Evolutionary conservation across 1,140 invertebrate species (phyloP), one percentile per base, ranked within the genome.

Genomic region (Bradynema listronoti): DNA sequence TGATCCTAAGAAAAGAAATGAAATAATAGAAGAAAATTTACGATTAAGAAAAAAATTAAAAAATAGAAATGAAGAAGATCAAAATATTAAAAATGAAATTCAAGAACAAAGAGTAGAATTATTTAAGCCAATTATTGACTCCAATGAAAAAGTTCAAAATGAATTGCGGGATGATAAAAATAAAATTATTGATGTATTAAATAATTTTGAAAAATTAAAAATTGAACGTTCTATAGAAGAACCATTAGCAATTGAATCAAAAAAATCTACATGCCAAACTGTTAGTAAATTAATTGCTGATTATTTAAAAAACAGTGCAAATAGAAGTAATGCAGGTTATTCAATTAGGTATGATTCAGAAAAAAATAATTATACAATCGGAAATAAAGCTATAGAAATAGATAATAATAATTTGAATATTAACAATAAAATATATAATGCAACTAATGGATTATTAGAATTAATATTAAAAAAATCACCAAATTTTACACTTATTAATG

Each of bases 291-390:
- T 64, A 27, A 61, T 64, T 59, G 61, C 63, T 1, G 34, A 39
- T 45, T 64, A 64, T 56, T 52, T 64, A 14, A 52, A 64, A 65
- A 61, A 64, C 19, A 19, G 24, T 42, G 27, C 39, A 1, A 41
- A 65, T 49, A 64, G 30, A 66, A 64, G 61, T 36, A 56, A 65
- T 66, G 61, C 61, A n/a, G 61, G 61, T 1, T 64, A 64, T 46
- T 64, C 61, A 14, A 42, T 64, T 34, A 64, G 62, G 56, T 66
- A 25, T 30, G 24, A 52, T 52, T 39, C 65, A 24, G 47, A 64
- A 67, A 41, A 41, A 25, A 45, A 64, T 62, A 49, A n/a, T 6
- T 56, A n/a, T 6, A 64, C 61, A 4, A 64, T 64, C 33, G 61
- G 61, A 30, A 64, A 64, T 29, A 66, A 64, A 66, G 51, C 42